A percentile compares a stretch with the other conserved stretches of the same genome.
These are phyloP conservation scores for Tauraco hartlaubi DNA, from an alignment of 2,797 vertebrate species.

Conservation along the genomic window DNA sequence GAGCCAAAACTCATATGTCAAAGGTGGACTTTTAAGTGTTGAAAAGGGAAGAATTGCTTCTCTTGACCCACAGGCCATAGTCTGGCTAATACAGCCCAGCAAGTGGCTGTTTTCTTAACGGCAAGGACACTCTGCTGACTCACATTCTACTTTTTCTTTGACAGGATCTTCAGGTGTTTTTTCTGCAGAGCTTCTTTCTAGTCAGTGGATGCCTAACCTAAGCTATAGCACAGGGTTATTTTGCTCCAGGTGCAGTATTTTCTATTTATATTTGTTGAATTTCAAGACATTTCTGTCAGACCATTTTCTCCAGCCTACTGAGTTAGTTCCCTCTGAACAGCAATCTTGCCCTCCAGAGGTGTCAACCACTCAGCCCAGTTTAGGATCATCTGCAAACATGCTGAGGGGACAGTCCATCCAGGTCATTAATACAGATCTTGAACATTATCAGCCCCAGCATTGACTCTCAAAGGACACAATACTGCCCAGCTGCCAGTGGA, in stretches of 20 bases:
- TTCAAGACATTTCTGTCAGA: neutral
- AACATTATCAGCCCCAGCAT: accelerated
- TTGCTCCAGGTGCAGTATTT: neutral
- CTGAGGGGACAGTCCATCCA: neutral
- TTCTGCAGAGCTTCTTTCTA: neutral
- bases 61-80: neutral
- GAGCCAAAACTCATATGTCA: neutral
- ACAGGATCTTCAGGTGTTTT: neutral
- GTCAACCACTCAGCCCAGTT: neutral
- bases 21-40: neutral
- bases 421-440: neutral
- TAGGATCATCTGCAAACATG: neutral
- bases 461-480: neutral
- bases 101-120: neutral
- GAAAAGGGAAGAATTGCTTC: neutral
- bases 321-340: neutral
- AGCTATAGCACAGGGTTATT: neutral
- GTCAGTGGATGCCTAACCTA: neutral
- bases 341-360: neutral
- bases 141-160: neutral
- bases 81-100: neutral
- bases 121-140: neutral
- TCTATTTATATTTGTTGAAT: neutral
- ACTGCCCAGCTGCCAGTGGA: neutral
- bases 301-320: neutral